Percentiles rank a stretch among this genome's conserved stretches.
Conservation (phyloP, 2,797 vertebrate species). For the Ambastaia sidthimunki region DNA sequence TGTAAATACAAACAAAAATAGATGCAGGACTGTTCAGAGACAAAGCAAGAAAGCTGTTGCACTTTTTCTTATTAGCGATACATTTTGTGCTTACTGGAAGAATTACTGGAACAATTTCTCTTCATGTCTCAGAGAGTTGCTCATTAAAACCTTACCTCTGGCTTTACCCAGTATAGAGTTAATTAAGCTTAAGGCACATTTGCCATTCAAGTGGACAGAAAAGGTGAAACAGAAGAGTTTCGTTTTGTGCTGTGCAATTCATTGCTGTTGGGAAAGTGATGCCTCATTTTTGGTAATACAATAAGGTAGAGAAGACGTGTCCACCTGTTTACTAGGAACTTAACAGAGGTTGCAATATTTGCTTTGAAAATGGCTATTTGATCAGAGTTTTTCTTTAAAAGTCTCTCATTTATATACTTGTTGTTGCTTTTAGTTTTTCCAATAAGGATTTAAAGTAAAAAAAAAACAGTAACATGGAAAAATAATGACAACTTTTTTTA, state of each 20-base stretch:
- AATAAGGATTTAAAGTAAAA: background rate
- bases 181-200: background rate
- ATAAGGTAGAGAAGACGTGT: background rate
- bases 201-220: slow-evolving; percentile 33
- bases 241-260: background rate
- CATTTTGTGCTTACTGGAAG: background rate
- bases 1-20: background rate
- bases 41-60: background rate
- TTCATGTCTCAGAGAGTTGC: slow-evolving; percentile 13
- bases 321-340: background rate
- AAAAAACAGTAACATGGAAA: no score
- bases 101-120: slow-evolving; percentile 2
- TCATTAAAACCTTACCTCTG: slow-evolving; percentile 56
- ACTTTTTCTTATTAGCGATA: background rate
- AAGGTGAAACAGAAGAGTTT: background rate
- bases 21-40: background rate
- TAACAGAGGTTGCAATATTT: background rate
- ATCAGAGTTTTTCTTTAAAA: background rate
- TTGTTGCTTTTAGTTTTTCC: background rate
- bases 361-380: background rate
- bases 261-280: background rate
- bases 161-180: slow-evolving; percentile 33
- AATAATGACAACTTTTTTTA: no score
- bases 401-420: background rate
- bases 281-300: background rate